A percentile compares a stretch with the other conserved stretches of the same genome.
Conservation (phyloP, 2,113 vertebrate species). For the Rhodinocichla rosea region DNA sequence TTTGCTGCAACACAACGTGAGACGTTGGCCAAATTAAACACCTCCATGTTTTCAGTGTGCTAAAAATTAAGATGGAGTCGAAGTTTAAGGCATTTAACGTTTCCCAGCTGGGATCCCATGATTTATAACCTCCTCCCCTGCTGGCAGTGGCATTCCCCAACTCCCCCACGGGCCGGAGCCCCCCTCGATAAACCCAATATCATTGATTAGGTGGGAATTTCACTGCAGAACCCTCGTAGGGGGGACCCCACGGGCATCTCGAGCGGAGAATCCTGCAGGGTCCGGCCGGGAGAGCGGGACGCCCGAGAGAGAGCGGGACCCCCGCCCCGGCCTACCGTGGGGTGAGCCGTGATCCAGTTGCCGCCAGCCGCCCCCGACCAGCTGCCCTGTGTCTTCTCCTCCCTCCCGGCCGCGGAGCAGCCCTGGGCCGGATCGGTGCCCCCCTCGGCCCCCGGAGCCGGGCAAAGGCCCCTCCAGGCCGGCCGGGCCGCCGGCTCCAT, state of each 20-base stretch:
- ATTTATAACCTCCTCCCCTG: background rate
- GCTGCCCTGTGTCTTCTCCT: background rate
- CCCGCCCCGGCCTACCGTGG: background rate
- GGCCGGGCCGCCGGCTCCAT: background rate
- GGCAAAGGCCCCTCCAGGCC: rapidly evolving
- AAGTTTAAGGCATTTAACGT: background rate
- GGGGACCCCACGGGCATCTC: background rate
- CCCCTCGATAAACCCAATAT: background rate
- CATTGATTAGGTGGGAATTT: rapidly evolving
- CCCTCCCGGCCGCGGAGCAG: background rate
- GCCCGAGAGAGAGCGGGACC: no score
- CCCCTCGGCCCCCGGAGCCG: no score
- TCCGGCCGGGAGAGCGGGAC: background rate
- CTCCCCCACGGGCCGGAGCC: no score
- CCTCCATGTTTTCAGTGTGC: background rate
- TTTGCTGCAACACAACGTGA: background rate
- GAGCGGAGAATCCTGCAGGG: background rate
- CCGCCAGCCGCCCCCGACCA: background rate
- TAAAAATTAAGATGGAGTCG: background rate
- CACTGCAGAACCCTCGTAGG: background rate
- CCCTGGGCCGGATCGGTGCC: background rate
- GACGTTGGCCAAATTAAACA: background rate
- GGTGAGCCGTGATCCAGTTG: conserved; percentile 40
- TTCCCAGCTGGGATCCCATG: background rate
- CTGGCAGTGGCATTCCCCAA: no score